phyloP scores from a whole-genome alignment of 2,113 vertebrate species.

The Empidonax traillii region DNA sequence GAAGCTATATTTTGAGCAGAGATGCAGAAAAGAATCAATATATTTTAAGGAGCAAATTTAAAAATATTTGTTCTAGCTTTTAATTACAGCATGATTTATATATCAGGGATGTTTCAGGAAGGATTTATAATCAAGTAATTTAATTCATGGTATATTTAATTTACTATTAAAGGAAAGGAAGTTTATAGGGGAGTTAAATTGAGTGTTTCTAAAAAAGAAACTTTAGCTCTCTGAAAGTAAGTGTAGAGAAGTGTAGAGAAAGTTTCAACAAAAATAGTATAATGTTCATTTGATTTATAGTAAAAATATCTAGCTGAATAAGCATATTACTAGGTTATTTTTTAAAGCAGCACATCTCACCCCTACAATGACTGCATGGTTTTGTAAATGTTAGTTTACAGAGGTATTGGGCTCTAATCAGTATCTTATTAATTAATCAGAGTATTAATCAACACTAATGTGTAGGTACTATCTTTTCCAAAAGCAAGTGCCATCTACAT shows the following conservation, averaged over 20 bases:
- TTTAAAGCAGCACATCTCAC: neutral
- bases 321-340: neutral
- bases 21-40: neutral
- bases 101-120: neutral
- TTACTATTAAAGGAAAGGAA: neutral
- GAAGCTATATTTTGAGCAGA: neutral
- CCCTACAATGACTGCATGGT: neutral
- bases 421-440: neutral
- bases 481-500: neutral
- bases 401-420: neutral
- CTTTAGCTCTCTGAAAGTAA: neutral
- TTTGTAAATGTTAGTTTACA: neutral
- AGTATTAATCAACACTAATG: neutral
- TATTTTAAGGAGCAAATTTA: neutral
- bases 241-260: neutral
- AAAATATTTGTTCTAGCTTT: neutral
- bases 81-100: neutral
- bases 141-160: neutral
- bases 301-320: neutral
- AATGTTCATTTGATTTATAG: neutral
- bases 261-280: neutral
- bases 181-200: neutral
- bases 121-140: neutral
- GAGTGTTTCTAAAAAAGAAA: neutral
- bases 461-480: neutral